Percentiles rank a stretch among this genome's conserved stretches.
Evolutionary conservation across 2,113 vertebrate genomes (phyloP).

Genomic region (Rattus rattus): DNA sequence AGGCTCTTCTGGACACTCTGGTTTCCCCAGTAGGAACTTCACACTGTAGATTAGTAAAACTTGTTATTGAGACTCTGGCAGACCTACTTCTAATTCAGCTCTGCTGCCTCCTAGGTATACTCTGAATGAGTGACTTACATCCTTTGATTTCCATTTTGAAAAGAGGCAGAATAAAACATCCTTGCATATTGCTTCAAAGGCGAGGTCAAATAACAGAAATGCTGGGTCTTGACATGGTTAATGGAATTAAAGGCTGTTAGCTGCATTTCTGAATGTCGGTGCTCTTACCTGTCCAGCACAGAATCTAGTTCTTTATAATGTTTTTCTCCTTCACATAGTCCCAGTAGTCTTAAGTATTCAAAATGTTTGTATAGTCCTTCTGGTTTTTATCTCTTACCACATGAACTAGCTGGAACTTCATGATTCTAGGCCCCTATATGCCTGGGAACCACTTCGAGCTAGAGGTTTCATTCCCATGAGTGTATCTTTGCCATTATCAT

Average conservation of each 20-base stretch:
- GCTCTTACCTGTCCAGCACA: background rate
- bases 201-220: background rate
- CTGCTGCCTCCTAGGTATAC: background rate
- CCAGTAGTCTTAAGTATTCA: background rate
- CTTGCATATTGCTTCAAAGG: background rate
- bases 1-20: background rate
- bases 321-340: background rate
- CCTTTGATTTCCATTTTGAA: constrained; percentile 36
- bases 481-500: background rate
- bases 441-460: background rate
- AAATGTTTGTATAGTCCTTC: background rate
- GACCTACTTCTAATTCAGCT: background rate
- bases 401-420: background rate
- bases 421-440: background rate
- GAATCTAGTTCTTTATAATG: background rate
- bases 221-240: constrained; percentile 14
- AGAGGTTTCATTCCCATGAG: background rate
- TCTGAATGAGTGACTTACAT: background rate
- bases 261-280: background rate
- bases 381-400: background rate
- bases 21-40: background rate
- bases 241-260: background rate
- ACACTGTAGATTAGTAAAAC: background rate
- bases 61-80: constrained; percentile 45
- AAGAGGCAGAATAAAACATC: background rate